Evolutionary conservation across 2,888 invertebrate genomes (phyloP).

Genomic region (Drosophila putrida): DNA sequence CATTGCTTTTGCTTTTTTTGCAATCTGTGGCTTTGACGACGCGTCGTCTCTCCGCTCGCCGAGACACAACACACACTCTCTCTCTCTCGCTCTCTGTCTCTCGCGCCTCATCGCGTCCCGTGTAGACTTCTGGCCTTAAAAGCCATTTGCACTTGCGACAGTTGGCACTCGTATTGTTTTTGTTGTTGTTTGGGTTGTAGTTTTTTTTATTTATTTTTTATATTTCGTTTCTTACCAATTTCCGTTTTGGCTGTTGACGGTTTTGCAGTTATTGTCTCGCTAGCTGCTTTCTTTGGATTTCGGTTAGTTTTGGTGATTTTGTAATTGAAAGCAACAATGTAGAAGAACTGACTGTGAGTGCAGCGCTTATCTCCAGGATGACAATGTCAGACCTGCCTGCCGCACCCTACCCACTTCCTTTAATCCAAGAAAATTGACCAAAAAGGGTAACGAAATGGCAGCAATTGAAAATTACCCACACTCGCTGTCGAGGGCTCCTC

Average conservation of each 20-base stretch:
- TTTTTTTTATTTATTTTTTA: conserved; percentile 43
- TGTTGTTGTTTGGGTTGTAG: conserved; percentile 39
- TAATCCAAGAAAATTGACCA: conserved; percentile 38
- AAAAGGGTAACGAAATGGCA: conserved; percentile 67
- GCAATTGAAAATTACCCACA: conserved; percentile 63
- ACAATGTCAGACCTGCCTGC: conserved; percentile 22
- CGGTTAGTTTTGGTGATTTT: conserved; percentile 56
- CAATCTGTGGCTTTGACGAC: conserved; percentile 48
- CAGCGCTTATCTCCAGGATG: conserved; percentile 42
- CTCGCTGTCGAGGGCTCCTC: conserved; percentile 37
- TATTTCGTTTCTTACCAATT: conserved; percentile 70
- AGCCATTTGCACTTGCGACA: conserved; percentile 77
- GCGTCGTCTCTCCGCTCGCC: conserved; percentile 27
- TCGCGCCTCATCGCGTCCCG: conserved; percentile 22
- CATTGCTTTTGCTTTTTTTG: conserved; percentile 30
- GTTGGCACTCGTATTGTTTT: conserved; percentile 62
- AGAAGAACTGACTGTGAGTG: conserved; percentile 28
- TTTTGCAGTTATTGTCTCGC: conserved; percentile 36
- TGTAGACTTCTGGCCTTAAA: conserved; percentile 60
- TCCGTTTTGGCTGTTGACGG: conserved; percentile 66
- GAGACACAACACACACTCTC: conserved; percentile 16
- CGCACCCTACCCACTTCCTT: conserved; percentile 31
- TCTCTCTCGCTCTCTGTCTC: not conserved
- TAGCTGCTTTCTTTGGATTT: conserved; percentile 53
- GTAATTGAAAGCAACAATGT: conserved; percentile 60